phyloP scores from a whole-genome alignment of 2,797 vertebrate genomes.

The Notolabrus celidotus region DNA sequence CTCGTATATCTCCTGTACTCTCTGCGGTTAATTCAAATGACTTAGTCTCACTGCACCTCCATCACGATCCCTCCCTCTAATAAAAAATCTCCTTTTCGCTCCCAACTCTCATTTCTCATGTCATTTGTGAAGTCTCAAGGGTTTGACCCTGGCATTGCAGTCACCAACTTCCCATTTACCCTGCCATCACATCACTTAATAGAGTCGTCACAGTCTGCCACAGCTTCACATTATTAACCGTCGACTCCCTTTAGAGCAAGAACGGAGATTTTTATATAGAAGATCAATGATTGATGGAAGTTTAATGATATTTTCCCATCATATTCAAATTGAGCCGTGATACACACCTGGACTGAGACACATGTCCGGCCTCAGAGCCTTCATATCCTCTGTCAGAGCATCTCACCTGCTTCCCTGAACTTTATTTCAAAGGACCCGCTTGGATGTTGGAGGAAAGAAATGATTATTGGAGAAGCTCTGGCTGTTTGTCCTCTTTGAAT shows the following conservation, averaged over 20 bases:
- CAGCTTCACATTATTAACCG: conserved; percentile 36
- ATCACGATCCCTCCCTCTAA: neutral
- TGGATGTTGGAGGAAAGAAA: conserved; percentile 11
- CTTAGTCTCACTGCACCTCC: neutral
- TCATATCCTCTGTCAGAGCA: conserved; percentile 22
- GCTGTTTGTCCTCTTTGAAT: conserved; percentile 25
- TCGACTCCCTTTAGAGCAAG: conserved; percentile 19
- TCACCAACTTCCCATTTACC: conserved; percentile 64
- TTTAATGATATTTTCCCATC: conserved; percentile 28
- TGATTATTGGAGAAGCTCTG: conserved; percentile 7
- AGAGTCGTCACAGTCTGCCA: conserved; percentile 30
- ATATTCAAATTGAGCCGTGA: neutral
- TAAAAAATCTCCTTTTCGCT: neutral
- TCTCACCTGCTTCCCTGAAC: conserved; percentile 24
- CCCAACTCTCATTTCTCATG: neutral
- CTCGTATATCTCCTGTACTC: conserved; percentile 15
- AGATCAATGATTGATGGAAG: conserved; percentile 58
- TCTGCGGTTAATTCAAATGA: conserved; percentile 14
- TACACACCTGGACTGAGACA: conserved; percentile 42
- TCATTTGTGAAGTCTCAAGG: conserved; percentile 17
- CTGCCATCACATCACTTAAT: conserved; percentile 62
- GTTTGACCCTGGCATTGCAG: conserved; percentile 41
- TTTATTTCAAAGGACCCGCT: conserved; percentile 43
- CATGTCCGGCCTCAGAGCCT: neutral
- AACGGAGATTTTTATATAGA: conserved; percentile 25